phyloP scores from a whole-genome alignment of 2,797 vertebrate species.

The Hydrocynus forskahlii region DNA sequence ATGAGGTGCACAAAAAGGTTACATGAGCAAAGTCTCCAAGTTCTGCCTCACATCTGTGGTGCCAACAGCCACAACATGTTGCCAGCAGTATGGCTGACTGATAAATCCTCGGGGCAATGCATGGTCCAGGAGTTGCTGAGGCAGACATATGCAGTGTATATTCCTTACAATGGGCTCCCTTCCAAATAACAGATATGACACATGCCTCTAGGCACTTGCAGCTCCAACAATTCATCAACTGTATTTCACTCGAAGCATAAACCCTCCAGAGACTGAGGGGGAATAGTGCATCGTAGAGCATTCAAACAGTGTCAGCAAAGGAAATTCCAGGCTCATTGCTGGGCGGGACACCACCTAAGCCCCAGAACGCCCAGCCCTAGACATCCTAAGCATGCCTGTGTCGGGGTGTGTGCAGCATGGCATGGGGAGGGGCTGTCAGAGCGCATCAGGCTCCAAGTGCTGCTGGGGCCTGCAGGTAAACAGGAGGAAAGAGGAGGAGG shows the following conservation, averaged over 20 bases:
- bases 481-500: slow-evolving; percentile 70
- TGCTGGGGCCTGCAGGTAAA: slow-evolving; percentile 69
- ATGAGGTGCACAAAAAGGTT: slow-evolving; percentile 6
- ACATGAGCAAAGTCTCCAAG: slow-evolving; percentile 25
- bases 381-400: slow-evolving; percentile 37
- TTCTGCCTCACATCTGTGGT: slow-evolving; percentile 43
- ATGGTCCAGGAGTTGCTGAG: slow-evolving; percentile 45
- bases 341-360: slow-evolving; percentile 7
- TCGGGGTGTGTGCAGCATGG: slow-evolving; percentile 20
- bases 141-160: slow-evolving; percentile 53
- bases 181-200: slow-evolving; percentile 56
- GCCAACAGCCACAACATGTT: slow-evolving; percentile 53
- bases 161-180: slow-evolving; percentile 46
- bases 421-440: slow-evolving; percentile 60
- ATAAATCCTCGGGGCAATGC: slow-evolving; percentile 43
- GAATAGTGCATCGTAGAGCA: background rate
- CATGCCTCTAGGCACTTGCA: slow-evolving; percentile 47
- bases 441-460: slow-evolving; percentile 61
- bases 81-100: slow-evolving; percentile 51
- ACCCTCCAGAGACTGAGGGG: slow-evolving; percentile 35
- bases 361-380: background rate
- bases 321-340: background rate
- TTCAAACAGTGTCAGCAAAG: background rate
- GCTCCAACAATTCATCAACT: slow-evolving; percentile 46
- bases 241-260: slow-evolving; percentile 44